Conservation (phyloP, 2,797 vertebrate genomes). For the Coregonus suidteri region DNA sequence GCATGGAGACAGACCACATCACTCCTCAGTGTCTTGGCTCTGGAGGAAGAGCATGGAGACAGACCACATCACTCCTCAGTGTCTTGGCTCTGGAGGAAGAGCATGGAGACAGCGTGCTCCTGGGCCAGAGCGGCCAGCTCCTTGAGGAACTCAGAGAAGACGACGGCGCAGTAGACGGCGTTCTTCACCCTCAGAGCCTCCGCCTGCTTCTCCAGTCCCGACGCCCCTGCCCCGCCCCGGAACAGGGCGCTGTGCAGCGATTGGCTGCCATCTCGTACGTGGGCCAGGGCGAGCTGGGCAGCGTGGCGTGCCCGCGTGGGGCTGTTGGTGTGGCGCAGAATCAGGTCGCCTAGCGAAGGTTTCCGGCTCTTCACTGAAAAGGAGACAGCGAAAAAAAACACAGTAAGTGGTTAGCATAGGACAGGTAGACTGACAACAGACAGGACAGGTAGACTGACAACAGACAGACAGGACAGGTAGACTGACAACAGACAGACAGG, state of each 20-base stretch:
- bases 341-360: constrained; percentile 89
- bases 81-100: constrained; percentile 80
- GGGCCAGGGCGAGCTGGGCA: constrained; percentile 85
- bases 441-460: too few relatives aligned
- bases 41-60: too few relatives aligned
- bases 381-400: neutral
- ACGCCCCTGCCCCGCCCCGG: constrained; percentile 55
- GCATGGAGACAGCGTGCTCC: constrained; percentile 89
- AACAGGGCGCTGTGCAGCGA: constrained; percentile 82
- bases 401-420: neutral
- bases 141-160: constrained; percentile 96
- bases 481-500: too few relatives aligned
- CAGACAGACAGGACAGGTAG: neutral
- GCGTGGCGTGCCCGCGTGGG: constrained; percentile 88
- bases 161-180: constrained; percentile 92
- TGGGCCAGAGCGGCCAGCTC: constrained; percentile 93
- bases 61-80: constrained; percentile 73
- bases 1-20: too few relatives aligned
- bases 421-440: neutral
- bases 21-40: too few relatives aligned
- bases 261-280: constrained; percentile 84
- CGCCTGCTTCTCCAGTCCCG: constrained; percentile 81
- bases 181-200: constrained; percentile 93
- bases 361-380: constrained; percentile 89
- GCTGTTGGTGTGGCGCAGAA: constrained; percentile 93